phyloP scores from a whole-genome alignment of 2,797 vertebrate genomes.

The Dromococcyx pavoninus region DNA sequence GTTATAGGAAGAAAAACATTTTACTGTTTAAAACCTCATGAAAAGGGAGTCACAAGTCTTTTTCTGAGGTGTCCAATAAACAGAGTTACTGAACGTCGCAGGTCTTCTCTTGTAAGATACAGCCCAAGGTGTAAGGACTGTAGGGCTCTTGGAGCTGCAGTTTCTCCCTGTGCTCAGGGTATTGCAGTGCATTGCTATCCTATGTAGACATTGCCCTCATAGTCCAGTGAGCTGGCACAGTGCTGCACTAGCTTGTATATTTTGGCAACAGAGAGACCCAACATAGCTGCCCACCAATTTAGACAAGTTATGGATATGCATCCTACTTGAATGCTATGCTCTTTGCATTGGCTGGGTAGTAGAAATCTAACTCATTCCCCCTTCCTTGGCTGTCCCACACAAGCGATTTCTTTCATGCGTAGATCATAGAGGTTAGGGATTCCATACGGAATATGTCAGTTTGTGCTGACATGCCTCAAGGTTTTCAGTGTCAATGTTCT shows the following conservation, averaged over 20 bases:
- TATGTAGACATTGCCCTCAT: neutral
- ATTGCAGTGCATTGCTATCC: neutral
- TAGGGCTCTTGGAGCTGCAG: neutral
- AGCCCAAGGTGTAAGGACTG: neutral
- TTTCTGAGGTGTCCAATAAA: neutral
- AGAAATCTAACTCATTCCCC: neutral
- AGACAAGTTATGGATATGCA: neutral
- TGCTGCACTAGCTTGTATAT: neutral
- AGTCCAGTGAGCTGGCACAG: neutral
- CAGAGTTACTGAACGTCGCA: neutral
- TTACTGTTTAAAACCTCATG: neutral
- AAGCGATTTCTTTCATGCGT: neutral
- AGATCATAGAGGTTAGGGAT: neutral
- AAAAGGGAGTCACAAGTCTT: neutral
- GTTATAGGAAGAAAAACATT: neutral
- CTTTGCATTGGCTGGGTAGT: neutral
- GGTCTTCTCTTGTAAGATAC: neutral
- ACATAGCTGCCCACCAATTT: neutral
- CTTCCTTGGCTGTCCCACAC: neutral
- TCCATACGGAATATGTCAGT: neutral
- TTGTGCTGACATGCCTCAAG: neutral
- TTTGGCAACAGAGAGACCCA: neutral
- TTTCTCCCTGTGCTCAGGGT: neutral
- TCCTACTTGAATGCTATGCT: neutral
- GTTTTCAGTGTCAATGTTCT: neutral